Evolutionary conservation across 37 sponge, comb jelly and placozoan genomes (phyloP), one percentile per base, ranked within the genome.

Genomic region (Bolinopsis microptera): DNA sequence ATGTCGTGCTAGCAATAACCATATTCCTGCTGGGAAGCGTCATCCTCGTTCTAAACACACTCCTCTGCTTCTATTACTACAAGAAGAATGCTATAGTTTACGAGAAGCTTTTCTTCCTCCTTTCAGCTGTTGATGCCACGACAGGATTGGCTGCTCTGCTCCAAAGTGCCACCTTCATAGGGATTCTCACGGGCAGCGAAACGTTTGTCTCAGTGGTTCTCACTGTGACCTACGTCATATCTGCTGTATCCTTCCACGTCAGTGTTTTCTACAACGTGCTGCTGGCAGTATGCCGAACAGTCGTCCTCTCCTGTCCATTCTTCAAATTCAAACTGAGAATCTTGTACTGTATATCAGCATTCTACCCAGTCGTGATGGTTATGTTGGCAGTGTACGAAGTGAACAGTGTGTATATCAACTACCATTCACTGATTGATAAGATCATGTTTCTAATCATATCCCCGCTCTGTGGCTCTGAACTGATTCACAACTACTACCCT

Each of bases 221-320:
- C 35, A 27, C 80, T 22, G 80, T 32, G 33, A 77, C 80, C 35
- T 27, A 27, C 22, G 21, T 77, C 36, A 34, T 77, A 1, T 77
- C 80, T 22, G 22, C 80, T 16, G 37, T 35, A 1, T 27, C 80
- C 35, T 77, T 77, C 21, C 80, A 77, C 80, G 32, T 32, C 21
- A 77, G 80, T 77, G 80, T 32, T 1, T 77, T 77, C 21, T 77
- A 77, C 80, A 77, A 77, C 80, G 80, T 77, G 8, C 80, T 77
- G 2, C 80, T 77, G 32, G 80, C 80, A 3, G 80, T 77, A 18
- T 77, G 80, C 36, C 80, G 80, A 3, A 77, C 80, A 1, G 36
- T 77, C 33, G 33, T 32, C 35, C 80, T 77, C 1, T 21, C 27
- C 36, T 77, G 33, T 9, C 80, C 80, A 34, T 77, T 77, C 35